These are phyloP conservation scores for Sciurus niger DNA, from an alignment of 2,113 vertebrate genomes.

Conservation along the genomic window DNA sequence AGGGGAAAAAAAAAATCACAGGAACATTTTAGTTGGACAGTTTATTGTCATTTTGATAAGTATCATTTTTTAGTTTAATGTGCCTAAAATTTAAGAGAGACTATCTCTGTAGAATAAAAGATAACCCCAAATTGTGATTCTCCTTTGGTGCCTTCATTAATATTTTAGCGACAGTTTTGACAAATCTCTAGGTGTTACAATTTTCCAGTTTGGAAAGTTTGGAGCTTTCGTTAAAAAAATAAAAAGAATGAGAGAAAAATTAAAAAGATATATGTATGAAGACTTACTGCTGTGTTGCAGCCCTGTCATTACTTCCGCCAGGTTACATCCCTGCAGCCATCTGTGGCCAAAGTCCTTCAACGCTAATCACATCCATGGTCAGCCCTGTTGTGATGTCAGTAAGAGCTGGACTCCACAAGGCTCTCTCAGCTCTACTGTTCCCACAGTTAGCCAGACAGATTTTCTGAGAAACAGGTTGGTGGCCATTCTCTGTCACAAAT, in stretches of 20 bases:
- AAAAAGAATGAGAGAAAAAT: conserved; percentile 41
- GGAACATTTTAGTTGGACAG: background rate
- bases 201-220: conserved; percentile 62
- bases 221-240: conserved; percentile 34
- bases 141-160: conserved; percentile 13
- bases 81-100: conserved; percentile 38
- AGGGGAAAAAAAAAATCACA: background rate
- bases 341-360: background rate
- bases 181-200: conserved; percentile 73
- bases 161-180: conserved; percentile 76
- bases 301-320: conserved; percentile 63
- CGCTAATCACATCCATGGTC: conserved; percentile 42
- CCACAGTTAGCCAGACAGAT: background rate
- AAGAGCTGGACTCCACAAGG: background rate
- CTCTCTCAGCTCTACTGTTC: background rate
- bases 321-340: conserved; percentile 48
- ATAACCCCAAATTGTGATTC: conserved; percentile 30
- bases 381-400: conserved; percentile 41
- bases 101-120: background rate
- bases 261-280: background rate
- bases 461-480: background rate
- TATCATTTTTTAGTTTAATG: background rate
- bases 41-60: background rate
- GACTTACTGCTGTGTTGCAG: conserved; percentile 29
- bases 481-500: conserved; percentile 6